A percentile compares a stretch with the other conserved stretches of the same genome.
Evolutionary conservation across 2,888 invertebrate genomes (phyloP).

Genomic region (Callimorpha dominula): DNA sequence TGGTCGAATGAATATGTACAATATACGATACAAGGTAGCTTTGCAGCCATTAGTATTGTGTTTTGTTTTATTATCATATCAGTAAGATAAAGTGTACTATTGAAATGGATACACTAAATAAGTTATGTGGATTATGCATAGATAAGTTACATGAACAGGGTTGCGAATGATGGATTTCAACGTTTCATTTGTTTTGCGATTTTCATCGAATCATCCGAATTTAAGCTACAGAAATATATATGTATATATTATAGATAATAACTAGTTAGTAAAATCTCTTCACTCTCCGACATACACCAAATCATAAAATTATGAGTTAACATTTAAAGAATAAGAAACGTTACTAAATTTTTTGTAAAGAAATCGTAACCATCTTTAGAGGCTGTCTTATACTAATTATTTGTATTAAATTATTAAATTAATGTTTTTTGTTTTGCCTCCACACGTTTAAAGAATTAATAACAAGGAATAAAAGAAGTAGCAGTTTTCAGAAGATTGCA

Average conservation of each 20-base stretch:
- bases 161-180: not conserved
- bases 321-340: too few species aligned
- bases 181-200: not conserved
- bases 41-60: not conserved
- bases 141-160: not conserved
- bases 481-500: too few species aligned
- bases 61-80: constrained; percentile 12
- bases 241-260: not conserved
- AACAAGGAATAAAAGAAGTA: not conserved
- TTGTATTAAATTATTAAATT: not conserved
- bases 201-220: not conserved
- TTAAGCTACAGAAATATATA: not conserved
- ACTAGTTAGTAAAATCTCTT: not conserved
- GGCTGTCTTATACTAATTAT: not conserved
- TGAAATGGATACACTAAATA: constrained; percentile 9
- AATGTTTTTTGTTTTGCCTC: too few species aligned
- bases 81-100: constrained; percentile 1
- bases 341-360: not conserved
- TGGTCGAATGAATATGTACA: constrained; percentile 4
- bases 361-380: not conserved
- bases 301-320: too few species aligned
- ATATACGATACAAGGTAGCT: constrained; percentile 4
- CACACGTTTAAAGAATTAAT: not conserved
- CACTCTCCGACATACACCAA: too few species aligned
- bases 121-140: not conserved